Base-by-base conservation (phyloP, 1,140 invertebrate species). In the Anagrus nilaparvatae region DNA sequence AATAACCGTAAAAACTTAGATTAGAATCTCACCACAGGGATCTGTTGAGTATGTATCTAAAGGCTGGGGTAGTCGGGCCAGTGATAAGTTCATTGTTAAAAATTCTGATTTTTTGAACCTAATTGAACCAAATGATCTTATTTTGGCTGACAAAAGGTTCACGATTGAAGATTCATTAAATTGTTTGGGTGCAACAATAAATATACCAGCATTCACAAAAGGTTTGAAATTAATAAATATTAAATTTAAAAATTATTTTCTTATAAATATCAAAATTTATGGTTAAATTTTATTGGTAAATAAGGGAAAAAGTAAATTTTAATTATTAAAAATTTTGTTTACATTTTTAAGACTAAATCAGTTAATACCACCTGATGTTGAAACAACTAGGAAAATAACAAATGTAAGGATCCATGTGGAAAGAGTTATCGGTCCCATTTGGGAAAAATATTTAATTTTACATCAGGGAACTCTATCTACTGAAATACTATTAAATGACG, bases 371-470 rank as follows among this genome's bases (percentile, higher is more conserved):
- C 6, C 36, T 2, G 52, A 58, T 29, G 25, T 49, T 5, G 45
- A 42, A 35, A 34, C 46, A 30, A 51, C 56, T 6, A 36, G 52
- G 31, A 28, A 44, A 35, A 54, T 60, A 8, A 53, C 49, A 19
- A 19, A 40, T 13, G 46, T 51, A 13, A 14, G 56, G 18, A 58
- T 58, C 16, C 54, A 58, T 46, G 56, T 58, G 6, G 55, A 57
- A 49, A 29, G 52, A 23, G 52, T 46, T 9, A 58, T 58, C 17
- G 48, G 45, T 12, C n/a, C 18, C 4, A 17, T 52, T 14, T 44
- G 40, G 38, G 24, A 43, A 23, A 20, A 34, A 13, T 34, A 20
- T n/a, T 5, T 3, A 12, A 34, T n/a, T n/a, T n/a, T 34, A 4
- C 13, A 21, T 2, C 1, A 8, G 5, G 18, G 12, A 0, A 34